Percentiles rank a stretch among this genome's conserved stretches.
Evolutionary conservation across 2,888 invertebrate genomes (phyloP).

Genomic region (Troglohyphantes excavatus): DNA sequence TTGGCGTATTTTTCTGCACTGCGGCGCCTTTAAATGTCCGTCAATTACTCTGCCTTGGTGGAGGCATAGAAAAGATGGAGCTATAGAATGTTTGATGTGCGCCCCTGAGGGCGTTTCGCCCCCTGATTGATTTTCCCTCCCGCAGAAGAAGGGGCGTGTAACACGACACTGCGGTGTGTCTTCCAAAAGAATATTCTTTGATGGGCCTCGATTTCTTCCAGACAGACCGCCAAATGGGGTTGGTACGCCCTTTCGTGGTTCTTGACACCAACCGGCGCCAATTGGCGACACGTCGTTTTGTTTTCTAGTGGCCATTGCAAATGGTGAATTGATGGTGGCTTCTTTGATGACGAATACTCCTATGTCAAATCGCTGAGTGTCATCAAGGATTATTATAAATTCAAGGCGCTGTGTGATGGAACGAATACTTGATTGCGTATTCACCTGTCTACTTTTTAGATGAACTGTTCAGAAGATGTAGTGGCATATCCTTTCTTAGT

Average conservation of each 20-base stretch:
- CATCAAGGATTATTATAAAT: no score
- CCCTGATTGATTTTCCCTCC: slow-evolving; percentile 51
- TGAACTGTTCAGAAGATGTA: no score
- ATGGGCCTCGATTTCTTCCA: background rate
- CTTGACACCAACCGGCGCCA: background rate
- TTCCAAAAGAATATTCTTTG: background rate
- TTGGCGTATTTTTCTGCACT: background rate
- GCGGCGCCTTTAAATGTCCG: slow-evolving; percentile 25
- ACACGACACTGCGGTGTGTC: background rate
- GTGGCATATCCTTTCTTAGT: no score
- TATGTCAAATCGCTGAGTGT: no score
- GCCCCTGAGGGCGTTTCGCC: slow-evolving; percentile 7
- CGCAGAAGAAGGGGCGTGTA: background rate
- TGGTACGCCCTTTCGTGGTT: background rate
- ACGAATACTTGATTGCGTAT: no score
- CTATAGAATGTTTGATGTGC: background rate
- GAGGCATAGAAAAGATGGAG: background rate
- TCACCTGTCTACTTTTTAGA: no score
- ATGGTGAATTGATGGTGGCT: no score
- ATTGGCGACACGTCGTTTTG: background rate
- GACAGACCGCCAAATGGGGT: background rate
- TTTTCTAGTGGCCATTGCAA: background rate
- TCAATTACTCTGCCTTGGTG: slow-evolving; percentile 1
- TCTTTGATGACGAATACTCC: no score
- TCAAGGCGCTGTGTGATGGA: no score